Evolutionary conservation across 2,888 invertebrate genomes (phyloP), one percentile per base, ranked within the genome.

Genomic region (Euclidia mi): DNA sequence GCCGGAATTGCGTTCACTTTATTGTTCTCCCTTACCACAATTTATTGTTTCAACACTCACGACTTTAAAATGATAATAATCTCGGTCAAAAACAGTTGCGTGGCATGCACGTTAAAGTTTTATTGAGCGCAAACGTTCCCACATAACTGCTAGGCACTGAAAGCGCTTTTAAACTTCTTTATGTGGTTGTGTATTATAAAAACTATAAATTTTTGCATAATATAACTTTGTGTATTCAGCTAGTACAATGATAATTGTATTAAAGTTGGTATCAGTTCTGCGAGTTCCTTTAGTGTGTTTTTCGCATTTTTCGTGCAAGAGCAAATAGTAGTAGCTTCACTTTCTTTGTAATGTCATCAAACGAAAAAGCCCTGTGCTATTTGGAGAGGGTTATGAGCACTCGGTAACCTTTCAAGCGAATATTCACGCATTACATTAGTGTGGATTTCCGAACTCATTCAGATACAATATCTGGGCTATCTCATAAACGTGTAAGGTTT

Each of bases 1-100:
- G n/a, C n/a, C n/a, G n/a, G n/a, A n/a, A n/a, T n/a, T n/a, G n/a
- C n/a, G n/a, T n/a, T n/a, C n/a, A n/a, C n/a, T n/a, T n/a, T n/a
- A n/a, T n/a, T n/a, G n/a, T n/a, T n/a, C n/a, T n/a, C 60, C 76
- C 76, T 65, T 80, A 73, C 81, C 59, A 74, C 69, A 71, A 76
- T 70, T 77, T 75, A 72, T 72, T 66, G 71, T 61, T 62, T 61
- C 59, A 59, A 76, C 66, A 53, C 71, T 38, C 49, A 34, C 50
- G 38, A n/a, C 44, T 41, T 40, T 51, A 17, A 35, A 66, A 66
- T 59, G 67, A 61, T 51, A 55, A 65, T 40, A 52, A 50, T 53
- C 47, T 44, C 28, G 44, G 15, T 56, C 25, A 53, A 51, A 55
- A 62, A 65, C 59, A 51, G 48, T 41, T 18, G 28, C 60, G 41